Evolutionary conservation across 2,888 invertebrate genomes (phyloP).

Genomic region (Sialis lutaria): DNA sequence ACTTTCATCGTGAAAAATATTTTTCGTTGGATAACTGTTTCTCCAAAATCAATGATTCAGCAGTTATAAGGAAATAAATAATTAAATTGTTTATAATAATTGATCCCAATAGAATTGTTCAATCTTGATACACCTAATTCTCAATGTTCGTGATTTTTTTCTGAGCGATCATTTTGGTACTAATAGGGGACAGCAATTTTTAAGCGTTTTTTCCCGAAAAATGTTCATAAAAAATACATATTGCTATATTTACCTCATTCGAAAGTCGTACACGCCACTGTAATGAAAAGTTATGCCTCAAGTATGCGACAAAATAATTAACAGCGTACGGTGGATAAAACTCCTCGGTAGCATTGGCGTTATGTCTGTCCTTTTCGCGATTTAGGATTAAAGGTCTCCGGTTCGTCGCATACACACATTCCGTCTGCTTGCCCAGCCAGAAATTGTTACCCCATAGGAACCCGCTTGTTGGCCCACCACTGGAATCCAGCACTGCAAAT

Average conservation of each 20-base stretch:
- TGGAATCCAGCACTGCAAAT: constrained; percentile 33
- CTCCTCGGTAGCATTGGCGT: constrained; percentile 17
- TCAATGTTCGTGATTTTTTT: too few relatives aligned
- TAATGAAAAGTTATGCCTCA: constrained; percentile 25
- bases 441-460: constrained; percentile 40
- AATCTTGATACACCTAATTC: too few relatives aligned
- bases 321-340: constrained; percentile 25
- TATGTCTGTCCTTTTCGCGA: constrained; percentile 10
- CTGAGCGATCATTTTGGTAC: too few relatives aligned
- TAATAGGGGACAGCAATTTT: too few relatives aligned
- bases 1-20: too few relatives aligned
- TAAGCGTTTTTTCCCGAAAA: too few relatives aligned
- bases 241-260: constrained; percentile 22
- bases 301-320: constrained; percentile 22
- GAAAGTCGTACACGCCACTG: constrained; percentile 24
- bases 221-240: too few relatives aligned
- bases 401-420: constrained; percentile 27
- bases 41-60: too few relatives aligned
- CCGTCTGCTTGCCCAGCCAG: constrained; percentile 35
- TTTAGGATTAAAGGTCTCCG: constrained; percentile 16
- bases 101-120: too few relatives aligned
- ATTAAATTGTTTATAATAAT: too few relatives aligned
- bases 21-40: too few relatives aligned
- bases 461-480: constrained; percentile 32
- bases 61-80: too few relatives aligned